These are phyloP conservation scores for Lepetodrilus schrolli DNA, from an alignment of 2,888 invertebrate genomes.

Conservation along the genomic window DNA sequence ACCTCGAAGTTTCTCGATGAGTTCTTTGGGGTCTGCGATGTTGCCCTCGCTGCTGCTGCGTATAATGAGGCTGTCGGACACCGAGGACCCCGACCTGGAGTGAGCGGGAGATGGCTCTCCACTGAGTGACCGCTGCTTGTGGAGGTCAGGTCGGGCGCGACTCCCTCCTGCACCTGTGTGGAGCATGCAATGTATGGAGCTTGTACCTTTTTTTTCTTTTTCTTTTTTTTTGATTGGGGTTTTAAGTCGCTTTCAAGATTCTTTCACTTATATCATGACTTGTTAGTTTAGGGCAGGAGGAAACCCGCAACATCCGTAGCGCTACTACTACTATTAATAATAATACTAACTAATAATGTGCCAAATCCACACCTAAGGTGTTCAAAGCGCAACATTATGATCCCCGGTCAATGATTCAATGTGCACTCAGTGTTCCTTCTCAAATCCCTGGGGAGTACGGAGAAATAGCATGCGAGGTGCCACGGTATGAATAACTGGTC, in stretches of 20 bases:
- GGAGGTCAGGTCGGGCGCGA: constrained; percentile 56
- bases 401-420: too few relatives aligned
- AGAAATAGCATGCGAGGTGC: too few relatives aligned
- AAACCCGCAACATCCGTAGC: too few relatives aligned
- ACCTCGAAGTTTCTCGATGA: constrained; percentile 64
- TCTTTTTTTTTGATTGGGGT: too few relatives aligned
- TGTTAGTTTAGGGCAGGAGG: too few relatives aligned
- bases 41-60: constrained; percentile 72
- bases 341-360: too few relatives aligned
- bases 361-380: not conserved
- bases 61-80: constrained; percentile 57
- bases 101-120: constrained; percentile 70
- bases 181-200: not conserved
- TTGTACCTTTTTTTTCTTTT: not conserved
- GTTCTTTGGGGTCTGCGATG: constrained; percentile 58
- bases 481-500: too few relatives aligned
- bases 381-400: not conserved
- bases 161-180: constrained; percentile 60
- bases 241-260: too few relatives aligned
- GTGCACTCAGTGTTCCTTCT: too few relatives aligned
- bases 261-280: too few relatives aligned
- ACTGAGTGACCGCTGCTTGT: constrained; percentile 69
- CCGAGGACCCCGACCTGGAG: constrained; percentile 62
- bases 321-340: too few relatives aligned
- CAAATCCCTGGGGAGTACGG: too few relatives aligned